phyloP scores from a whole-genome alignment of 2,113 vertebrate genomes.

The Aptenodytes patagonicus region DNA sequence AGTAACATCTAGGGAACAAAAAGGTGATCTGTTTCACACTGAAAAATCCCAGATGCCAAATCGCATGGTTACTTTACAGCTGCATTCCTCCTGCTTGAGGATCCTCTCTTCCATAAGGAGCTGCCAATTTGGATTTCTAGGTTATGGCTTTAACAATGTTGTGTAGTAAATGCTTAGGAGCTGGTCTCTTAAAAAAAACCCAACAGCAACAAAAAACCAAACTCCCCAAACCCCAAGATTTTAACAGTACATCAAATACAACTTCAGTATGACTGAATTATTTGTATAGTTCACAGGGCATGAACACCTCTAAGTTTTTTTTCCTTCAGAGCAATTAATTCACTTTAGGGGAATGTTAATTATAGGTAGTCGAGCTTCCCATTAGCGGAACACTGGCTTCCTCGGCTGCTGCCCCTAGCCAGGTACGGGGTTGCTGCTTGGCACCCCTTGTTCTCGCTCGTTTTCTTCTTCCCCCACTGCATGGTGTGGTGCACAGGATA shows the following conservation, averaged over 20 bases:
- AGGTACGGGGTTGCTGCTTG: accelerated
- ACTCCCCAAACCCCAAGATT: background rate
- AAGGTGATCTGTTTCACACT: background rate
- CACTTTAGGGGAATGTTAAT: background rate
- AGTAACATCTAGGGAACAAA: background rate
- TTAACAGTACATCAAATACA: background rate
- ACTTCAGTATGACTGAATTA: background rate
- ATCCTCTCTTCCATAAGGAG: background rate
- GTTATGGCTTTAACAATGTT: background rate
- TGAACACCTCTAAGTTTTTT: background rate
- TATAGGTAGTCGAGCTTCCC: background rate
- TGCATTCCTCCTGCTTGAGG: background rate
- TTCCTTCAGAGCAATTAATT: background rate
- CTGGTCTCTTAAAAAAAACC: background rate
- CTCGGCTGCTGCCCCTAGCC: background rate
- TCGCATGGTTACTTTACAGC: background rate
- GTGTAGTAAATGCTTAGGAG: background rate
- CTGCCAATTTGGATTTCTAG: background rate
- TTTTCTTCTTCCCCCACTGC: background rate
- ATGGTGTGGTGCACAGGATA: background rate
- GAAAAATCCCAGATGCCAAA: background rate
- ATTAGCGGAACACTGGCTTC: background rate
- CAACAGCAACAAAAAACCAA: background rate
- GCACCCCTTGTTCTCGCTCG: background rate
- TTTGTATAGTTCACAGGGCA: background rate